A percentile compares a stretch with the other conserved stretches of the same genome.
phyloP scores from a whole-genome alignment of 2,113 vertebrate genomes.

The Prolemur simus region DNA sequence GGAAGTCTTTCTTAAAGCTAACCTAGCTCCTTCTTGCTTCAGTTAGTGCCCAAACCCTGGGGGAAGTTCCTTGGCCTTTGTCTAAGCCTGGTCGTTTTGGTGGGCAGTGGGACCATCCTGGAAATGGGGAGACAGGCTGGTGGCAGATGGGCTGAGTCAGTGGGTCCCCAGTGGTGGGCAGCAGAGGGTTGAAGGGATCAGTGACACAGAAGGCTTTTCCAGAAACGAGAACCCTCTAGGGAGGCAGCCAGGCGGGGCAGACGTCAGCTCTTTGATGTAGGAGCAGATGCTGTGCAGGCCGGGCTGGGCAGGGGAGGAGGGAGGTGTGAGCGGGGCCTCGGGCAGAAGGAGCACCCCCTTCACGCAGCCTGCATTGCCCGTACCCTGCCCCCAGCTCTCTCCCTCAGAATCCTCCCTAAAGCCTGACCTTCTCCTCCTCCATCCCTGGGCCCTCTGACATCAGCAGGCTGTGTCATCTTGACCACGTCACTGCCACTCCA shows the following conservation, averaged over 20 bases:
- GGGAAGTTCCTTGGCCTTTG: background rate
- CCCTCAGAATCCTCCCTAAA: background rate
- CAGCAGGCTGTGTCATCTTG: background rate
- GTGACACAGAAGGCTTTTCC: background rate
- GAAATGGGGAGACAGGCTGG: background rate
- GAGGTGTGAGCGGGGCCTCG: background rate
- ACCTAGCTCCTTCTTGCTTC: background rate
- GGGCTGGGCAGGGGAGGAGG: background rate
- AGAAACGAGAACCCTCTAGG: background rate
- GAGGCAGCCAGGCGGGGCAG: background rate
- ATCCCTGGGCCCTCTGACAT: background rate
- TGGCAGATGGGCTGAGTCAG: constrained; percentile 61
- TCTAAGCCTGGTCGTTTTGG: background rate
- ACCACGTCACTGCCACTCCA: background rate
- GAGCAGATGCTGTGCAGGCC: background rate
- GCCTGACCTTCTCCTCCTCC: rapidly evolving
- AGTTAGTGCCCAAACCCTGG: background rate
- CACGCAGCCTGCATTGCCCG: background rate
- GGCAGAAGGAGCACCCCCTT: background rate
- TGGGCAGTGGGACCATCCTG: background rate
- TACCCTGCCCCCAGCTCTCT: background rate
- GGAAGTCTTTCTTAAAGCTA: background rate
- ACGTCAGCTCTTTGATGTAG: background rate
- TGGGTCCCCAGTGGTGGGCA: background rate
- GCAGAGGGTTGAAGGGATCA: background rate